Evolutionary conservation across 2,797 vertebrate genomes (phyloP).

Genomic region (Bradypus variegatus): DNA sequence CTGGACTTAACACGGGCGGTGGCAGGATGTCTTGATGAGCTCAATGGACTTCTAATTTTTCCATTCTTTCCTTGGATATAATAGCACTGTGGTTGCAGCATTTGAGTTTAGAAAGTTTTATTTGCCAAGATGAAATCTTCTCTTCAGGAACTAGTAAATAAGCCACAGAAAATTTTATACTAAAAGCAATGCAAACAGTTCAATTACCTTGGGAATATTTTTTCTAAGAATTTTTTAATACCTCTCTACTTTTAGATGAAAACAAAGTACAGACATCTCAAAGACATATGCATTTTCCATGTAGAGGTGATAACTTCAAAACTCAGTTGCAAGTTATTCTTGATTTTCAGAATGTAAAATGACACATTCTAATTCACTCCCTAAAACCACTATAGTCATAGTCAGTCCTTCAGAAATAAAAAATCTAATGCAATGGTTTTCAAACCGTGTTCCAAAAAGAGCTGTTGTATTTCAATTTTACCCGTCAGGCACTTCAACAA

Average conservation of each 20-base stretch:
- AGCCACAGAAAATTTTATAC: slow-evolving; percentile 9
- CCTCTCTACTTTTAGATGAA: not conserved
- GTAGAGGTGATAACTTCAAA: not conserved
- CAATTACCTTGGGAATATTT: not conserved
- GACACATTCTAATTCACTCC: not conserved
- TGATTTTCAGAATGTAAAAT: not conserved
- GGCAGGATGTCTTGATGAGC: not conserved
- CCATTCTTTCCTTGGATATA: not conserved
- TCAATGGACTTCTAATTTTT: not conserved
- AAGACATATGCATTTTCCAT: not conserved
- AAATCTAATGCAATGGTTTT: not conserved
- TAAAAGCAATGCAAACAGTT: not conserved
- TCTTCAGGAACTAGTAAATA: not conserved
- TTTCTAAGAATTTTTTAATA: not conserved
- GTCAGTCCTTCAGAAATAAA: not conserved
- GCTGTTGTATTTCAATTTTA: not conserved
- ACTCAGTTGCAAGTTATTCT: not conserved
- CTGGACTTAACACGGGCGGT: not conserved
- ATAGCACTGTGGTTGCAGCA: not conserved
- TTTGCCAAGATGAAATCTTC: slow-evolving; percentile 12
- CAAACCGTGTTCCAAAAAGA: not conserved
- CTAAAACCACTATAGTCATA: not conserved
- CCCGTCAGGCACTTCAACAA: not conserved
- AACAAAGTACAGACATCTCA: not conserved
- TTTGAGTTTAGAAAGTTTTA: slow-evolving; percentile 10